Conservation (phyloP, 2,113 vertebrate species). For the Morone chrysops region DNA sequence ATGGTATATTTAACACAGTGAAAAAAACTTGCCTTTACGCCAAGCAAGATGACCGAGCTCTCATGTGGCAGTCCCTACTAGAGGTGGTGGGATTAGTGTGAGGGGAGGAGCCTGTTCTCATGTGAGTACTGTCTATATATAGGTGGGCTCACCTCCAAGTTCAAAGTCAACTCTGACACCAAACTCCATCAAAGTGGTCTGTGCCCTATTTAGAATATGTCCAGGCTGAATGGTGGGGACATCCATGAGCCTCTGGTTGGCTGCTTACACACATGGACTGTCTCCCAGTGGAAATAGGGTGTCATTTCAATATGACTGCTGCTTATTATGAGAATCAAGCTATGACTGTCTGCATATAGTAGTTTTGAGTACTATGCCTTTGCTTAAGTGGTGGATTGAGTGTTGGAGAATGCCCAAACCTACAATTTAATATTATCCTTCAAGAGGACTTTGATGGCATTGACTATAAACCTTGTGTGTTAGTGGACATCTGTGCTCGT, state of each 20-base stretch:
- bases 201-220: not conserved
- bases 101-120: slow-evolving; percentile 6
- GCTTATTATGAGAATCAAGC: not conserved
- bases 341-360: slow-evolving; percentile 10
- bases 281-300: not conserved
- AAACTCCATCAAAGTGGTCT: slow-evolving; percentile 18
- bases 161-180: slow-evolving; percentile 17
- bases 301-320: not conserved
- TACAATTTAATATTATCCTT: not conserved
- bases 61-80: not conserved
- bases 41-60: not conserved
- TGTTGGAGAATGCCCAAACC: not conserved
- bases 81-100: not conserved
- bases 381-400: not conserved
- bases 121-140: slow-evolving; percentile 52
- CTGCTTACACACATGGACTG: slow-evolving; percentile 5
- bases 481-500: too few species aligned
- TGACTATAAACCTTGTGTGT: not conserved
- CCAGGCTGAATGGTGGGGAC: not conserved
- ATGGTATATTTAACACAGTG: not conserved
- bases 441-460: not conserved
- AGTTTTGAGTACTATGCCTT: not conserved
- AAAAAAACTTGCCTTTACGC: not conserved
- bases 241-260: not conserved
- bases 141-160: slow-evolving; percentile 41